phyloP scores from a whole-genome alignment of 2,113 vertebrate species.

The Nothocercus julius region DNA sequence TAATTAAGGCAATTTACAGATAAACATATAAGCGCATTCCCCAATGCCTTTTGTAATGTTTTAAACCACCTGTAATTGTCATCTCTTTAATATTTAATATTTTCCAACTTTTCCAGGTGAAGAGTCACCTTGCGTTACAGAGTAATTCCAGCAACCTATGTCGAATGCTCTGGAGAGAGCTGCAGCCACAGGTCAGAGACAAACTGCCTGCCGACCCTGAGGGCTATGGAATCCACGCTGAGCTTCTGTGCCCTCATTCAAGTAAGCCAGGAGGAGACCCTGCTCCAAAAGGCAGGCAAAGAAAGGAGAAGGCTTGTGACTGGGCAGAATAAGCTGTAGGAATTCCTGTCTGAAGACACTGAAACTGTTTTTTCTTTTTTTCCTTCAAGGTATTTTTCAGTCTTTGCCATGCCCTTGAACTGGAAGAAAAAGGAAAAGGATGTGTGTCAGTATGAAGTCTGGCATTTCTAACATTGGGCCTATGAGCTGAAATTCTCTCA shows the following conservation, averaged over 20 bases:
- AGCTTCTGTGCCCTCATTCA: neutral
- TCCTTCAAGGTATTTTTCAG: neutral
- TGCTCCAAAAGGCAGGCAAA: neutral
- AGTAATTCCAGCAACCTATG: neutral
- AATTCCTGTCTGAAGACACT: neutral
- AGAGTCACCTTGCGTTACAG: neutral
- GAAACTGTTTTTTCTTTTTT: neutral
- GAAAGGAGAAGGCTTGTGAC: neutral
- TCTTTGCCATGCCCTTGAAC: neutral
- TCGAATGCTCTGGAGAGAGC: neutral
- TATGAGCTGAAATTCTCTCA: neutral
- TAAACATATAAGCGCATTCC: neutral
- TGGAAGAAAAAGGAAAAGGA: neutral
- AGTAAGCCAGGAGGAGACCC: neutral
- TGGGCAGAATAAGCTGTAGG: neutral
- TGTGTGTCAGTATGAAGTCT: fast-evolving
- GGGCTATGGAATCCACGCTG: neutral
- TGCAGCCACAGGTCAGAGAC: neutral
- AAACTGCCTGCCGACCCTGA: neutral
- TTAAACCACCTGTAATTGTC: neutral
- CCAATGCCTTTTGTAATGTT: neutral
- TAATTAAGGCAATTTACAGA: neutral
- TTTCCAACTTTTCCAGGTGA: neutral
- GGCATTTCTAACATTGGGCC: neutral
- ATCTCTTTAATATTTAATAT: neutral